Conservation (phyloP, 2,888 invertebrate genomes). For the Clitarchus hookeri region DNA sequence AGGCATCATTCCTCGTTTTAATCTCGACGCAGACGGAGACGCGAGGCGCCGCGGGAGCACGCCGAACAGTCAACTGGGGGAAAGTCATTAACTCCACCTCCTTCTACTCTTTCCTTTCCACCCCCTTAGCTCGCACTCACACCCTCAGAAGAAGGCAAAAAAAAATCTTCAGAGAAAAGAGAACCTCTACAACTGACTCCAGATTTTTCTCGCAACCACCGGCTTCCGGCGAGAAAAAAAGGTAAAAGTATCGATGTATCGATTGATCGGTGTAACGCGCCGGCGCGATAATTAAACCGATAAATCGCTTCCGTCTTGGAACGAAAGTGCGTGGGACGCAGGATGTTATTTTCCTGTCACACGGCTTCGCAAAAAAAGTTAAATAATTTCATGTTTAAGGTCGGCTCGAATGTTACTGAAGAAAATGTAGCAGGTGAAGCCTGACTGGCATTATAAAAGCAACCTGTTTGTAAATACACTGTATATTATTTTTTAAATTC, state of each 20-base stretch:
- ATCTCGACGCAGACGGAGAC: background rate
- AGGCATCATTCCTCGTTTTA: slow-evolving; percentile 14
- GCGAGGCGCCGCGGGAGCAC: background rate
- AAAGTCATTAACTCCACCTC: background rate
- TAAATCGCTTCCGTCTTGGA: background rate
- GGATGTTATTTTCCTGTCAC: too few relatives aligned
- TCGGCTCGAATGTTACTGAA: too few relatives aligned
- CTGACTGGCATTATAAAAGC: too few relatives aligned
- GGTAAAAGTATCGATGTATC: background rate
- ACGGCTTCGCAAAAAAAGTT: too few relatives aligned
- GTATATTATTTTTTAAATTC: too few relatives aligned
- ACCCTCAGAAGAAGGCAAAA: background rate
- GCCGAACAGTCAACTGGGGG: background rate
- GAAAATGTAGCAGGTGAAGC: too few relatives aligned
- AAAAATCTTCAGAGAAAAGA: background rate
- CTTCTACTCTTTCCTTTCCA: background rate
- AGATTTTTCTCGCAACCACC: background rate
- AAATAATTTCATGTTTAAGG: too few relatives aligned
- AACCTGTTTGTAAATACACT: too few relatives aligned
- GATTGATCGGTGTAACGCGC: background rate
- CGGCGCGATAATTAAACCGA: background rate
- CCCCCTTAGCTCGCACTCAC: background rate
- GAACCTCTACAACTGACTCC: background rate
- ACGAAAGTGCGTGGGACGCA: background rate
- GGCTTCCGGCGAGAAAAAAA: background rate